Evolutionary conservation across 2,797 vertebrate genomes (phyloP).

Genomic region (Adelosebastes latens): DNA sequence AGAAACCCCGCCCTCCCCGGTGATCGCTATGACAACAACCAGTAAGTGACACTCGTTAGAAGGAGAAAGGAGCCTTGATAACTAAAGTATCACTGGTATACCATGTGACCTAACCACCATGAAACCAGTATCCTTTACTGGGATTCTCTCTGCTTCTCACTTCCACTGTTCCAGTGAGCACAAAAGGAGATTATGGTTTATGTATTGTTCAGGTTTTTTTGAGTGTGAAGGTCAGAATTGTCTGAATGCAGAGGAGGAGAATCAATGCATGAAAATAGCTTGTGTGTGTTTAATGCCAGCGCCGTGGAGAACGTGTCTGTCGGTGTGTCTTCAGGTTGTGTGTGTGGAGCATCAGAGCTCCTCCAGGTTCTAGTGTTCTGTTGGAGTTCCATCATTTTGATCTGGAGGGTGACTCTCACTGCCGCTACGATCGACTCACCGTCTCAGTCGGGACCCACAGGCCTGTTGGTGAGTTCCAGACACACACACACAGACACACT

Average conservation of each 20-base stretch:
- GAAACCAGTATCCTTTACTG: not conserved
- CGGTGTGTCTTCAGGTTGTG: constrained; percentile 77
- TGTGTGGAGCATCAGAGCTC: constrained; percentile 81
- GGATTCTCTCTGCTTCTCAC: not conserved
- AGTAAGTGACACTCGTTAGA: constrained; percentile 76
- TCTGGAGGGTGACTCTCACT: constrained; percentile 79
- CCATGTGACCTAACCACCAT: not conserved
- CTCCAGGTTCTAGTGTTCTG: constrained; percentile 72
- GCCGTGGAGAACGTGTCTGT: not conserved
- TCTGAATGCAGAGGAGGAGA: not conserved
- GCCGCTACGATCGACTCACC: constrained; percentile 69
- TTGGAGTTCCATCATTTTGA: constrained; percentile 84
- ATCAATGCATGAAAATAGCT: too few species aligned
- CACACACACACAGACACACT: not conserved
- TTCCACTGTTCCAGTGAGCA: not conserved
- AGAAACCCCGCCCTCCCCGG: constrained; percentile 75
- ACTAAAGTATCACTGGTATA: too few species aligned
- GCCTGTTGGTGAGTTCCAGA: constrained; percentile 78
- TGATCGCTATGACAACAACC: constrained; percentile 80
- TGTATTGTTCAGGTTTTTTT: not conserved
- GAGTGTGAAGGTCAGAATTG: not conserved
- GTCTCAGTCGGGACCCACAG: constrained; percentile 41
- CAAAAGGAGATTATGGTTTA: not conserved
- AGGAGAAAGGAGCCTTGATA: not conserved
- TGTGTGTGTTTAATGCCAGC: not conserved